Evolutionary conservation across 2,113 vertebrate genomes (phyloP).

Genomic region (Sphyrna mokarran): DNA sequence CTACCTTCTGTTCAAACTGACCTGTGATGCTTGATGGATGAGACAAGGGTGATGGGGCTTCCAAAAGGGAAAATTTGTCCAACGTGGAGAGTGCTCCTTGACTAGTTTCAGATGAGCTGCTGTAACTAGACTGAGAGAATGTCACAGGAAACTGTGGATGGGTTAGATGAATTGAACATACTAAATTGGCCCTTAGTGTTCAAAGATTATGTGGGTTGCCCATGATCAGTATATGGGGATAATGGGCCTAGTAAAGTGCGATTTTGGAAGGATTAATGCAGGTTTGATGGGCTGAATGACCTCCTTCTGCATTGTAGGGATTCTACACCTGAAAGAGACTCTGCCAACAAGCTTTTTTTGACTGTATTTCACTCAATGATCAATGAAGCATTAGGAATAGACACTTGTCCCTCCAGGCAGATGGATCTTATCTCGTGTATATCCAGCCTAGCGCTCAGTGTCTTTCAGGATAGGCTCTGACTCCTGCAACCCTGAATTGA

Average conservation of each 20-base stretch:
- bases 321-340: neutral
- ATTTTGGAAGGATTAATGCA: too few species aligned
- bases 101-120: neutral
- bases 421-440: neutral
- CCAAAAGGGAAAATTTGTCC: neutral
- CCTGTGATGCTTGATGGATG: neutral
- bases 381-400: neutral
- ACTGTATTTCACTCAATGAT: neutral
- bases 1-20: neutral
- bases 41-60: neutral
- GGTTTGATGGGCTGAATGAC: too few species aligned
- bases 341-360: neutral
- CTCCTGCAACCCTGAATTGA: too few species aligned
- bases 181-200: too few species aligned
- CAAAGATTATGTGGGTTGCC: too few species aligned
- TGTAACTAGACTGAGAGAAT: neutral
- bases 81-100: neutral
- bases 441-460: too few species aligned
- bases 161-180: too few species aligned
- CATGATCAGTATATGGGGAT: too few species aligned
- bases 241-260: too few species aligned
- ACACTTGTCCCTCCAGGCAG: conserved; percentile 10
- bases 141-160: neutral
- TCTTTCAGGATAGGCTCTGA: too few species aligned
- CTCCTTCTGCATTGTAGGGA: too few species aligned